Conservation (phyloP, 1,140 invertebrate genomes). For the Eriosoma lanigerum region DNA sequence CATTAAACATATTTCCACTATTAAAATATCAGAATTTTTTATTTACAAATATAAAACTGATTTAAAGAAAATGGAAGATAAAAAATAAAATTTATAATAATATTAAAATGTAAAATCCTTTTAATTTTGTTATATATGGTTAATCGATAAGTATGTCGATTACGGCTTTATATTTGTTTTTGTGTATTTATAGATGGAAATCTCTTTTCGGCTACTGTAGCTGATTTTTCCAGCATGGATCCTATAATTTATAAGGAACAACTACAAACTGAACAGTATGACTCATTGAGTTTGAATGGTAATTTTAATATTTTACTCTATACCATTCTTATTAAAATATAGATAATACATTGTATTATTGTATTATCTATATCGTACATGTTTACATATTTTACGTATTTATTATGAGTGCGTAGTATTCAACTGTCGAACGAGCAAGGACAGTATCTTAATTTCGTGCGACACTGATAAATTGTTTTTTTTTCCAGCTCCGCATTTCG, state of each 20-base stretch:
- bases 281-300: constrained; percentile 76
- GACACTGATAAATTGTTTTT: constrained; percentile 51
- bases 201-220: constrained; percentile 91
- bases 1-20: too few species aligned
- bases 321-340: not conserved
- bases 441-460: constrained; percentile 47
- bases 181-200: constrained; percentile 69
- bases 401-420: not conserved
- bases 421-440: constrained; percentile 14
- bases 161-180: too few species aligned
- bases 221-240: constrained; percentile 89
- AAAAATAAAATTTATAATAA: too few species aligned
- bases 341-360: too few species aligned
- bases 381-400: not conserved
- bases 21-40: too few species aligned
- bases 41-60: too few species aligned
- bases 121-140: not conserved
- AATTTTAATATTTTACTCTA: constrained; percentile 54
- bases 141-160: too few species aligned
- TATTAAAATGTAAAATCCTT: too few species aligned
- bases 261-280: constrained; percentile 81
- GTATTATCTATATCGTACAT: not conserved
- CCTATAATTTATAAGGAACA: constrained; percentile 86
- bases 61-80: too few species aligned
- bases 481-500: constrained; percentile 84